Percentiles rank a stretch among this genome's conserved stretches.
Evolutionary conservation across 2,113 vertebrate genomes (phyloP).

Genomic region (Chaetodon trifascialis): DNA sequence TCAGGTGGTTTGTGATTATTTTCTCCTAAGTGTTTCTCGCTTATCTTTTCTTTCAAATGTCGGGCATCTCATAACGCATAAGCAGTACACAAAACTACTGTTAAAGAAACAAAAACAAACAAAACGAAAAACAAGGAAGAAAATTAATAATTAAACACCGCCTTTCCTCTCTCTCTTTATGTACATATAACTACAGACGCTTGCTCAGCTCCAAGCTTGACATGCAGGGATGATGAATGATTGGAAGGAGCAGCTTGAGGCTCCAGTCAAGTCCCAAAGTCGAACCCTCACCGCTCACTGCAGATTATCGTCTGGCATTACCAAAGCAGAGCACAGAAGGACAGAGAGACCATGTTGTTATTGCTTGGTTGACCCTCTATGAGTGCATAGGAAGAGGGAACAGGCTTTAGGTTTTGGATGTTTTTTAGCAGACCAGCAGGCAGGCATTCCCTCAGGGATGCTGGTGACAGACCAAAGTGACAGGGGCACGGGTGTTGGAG

Average conservation of each 20-base stretch:
- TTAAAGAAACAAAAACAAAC: slow-evolving; percentile 68
- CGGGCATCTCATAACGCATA: slow-evolving; percentile 84
- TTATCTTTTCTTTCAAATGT: slow-evolving; percentile 72
- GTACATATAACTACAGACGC: slow-evolving; percentile 80
- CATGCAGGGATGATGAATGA: slow-evolving; percentile 79
- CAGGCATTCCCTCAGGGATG: slow-evolving; percentile 65
- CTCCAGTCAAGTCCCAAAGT: slow-evolving; percentile 55
- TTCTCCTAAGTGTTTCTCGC: slow-evolving; percentile 76
- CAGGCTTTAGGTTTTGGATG: slow-evolving; percentile 43
- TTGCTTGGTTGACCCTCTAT: slow-evolving; percentile 67
- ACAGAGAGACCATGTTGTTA: slow-evolving; percentile 41
- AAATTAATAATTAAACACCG: slow-evolving; percentile 72
- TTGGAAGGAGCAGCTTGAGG: slow-evolving; percentile 58
- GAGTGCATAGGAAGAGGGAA: slow-evolving; percentile 54
- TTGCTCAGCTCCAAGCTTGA: slow-evolving; percentile 87
- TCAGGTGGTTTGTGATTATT: slow-evolving; percentile 86
- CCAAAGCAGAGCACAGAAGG: slow-evolving; percentile 39
- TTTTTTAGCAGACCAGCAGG: slow-evolving; percentile 69
- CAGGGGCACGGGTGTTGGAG: slow-evolving; percentile 39
- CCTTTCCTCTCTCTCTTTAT: slow-evolving; percentile 77
- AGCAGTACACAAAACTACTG: slow-evolving; percentile 83
- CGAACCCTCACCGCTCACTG: slow-evolving; percentile 45
- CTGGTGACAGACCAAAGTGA: slow-evolving; percentile 64
- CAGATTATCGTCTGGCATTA: slow-evolving; percentile 37
- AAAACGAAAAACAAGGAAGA: slow-evolving; percentile 31